Evolutionary conservation across 2,888 invertebrate species (phyloP).

Genomic region (Tryphoninae sp.): DNA sequence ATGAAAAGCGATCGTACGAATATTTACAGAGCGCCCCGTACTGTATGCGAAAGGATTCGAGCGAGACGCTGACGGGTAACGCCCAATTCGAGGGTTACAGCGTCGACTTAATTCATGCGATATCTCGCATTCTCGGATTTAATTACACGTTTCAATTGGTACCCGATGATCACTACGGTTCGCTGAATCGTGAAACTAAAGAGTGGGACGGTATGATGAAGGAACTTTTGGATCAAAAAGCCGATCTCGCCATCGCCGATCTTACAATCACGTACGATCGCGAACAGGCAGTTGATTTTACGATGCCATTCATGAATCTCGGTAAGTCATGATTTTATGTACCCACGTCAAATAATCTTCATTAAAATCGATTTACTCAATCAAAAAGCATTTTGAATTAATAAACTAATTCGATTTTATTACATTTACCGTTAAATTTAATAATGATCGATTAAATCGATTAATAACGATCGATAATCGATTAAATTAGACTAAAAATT

Average conservation of each 20-base stretch:
- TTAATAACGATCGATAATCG: too few relatives aligned
- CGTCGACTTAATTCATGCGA: slow-evolving; percentile 96
- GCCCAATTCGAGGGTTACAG: slow-evolving; percentile 97
- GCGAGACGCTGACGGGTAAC: slow-evolving; percentile 92
- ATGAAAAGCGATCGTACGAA: slow-evolving; percentile 29
- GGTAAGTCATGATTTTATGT: slow-evolving; percentile 82
- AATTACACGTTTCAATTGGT: slow-evolving; percentile 93
- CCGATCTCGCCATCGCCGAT: slow-evolving; percentile 98
- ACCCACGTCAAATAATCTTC: background rate
- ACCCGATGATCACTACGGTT: slow-evolving; percentile 93
- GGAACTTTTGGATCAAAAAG: slow-evolving; percentile 93
- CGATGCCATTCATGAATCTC: slow-evolving; percentile 97
- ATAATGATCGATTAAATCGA: too few relatives aligned
- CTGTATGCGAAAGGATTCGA: slow-evolving; percentile 95
- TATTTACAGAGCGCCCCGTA: slow-evolving; percentile 93
- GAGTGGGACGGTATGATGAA: slow-evolving; percentile 97
- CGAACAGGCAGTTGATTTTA: slow-evolving; percentile 90
- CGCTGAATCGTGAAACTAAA: slow-evolving; percentile 90
- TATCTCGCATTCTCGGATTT: slow-evolving; percentile 93
- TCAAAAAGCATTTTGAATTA: too few relatives aligned
- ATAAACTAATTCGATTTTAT: too few relatives aligned
- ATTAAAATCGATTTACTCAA: background rate
- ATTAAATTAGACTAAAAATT: too few relatives aligned
- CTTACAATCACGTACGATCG: slow-evolving; percentile 98
- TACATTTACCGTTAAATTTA: too few relatives aligned